Base-by-base conservation (phyloP, 2,797 vertebrate genomes). In the Leontocebus nigricollis region DNA sequence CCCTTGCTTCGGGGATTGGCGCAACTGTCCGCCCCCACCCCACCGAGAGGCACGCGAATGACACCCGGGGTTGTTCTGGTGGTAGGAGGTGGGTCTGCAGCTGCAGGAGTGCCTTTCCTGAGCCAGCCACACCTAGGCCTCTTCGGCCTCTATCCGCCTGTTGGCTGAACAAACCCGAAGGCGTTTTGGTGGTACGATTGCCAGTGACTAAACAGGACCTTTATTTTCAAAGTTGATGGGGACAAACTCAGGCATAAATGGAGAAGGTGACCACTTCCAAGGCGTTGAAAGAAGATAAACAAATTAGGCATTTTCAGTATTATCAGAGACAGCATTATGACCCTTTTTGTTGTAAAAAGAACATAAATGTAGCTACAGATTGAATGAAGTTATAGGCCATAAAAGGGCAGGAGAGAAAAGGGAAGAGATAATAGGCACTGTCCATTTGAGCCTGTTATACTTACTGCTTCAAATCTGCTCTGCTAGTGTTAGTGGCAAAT, bases 341-440 rank as follows among this genome's bases (percentile, higher is more conserved):
- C 98, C 97, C 93, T 98, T 98, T 97, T 91, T 97, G 95, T 97
- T 96, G 98, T 98, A 96, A 97, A 97, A 98, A 97, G 97, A 95
- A 95, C 96, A 95, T 92, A 98, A 98, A 93, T 98, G 96, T 98
- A 96, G 97, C 59, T 94, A 96, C 95, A 98, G 98, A 98, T 97
- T 95, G 98, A 98, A 98, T 90, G 97, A 98, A 98, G 98, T 95
- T 97, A 96, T 80, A 98, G 98, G 97, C 97, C 98, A 93, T 80
- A 55, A 90, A 94, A 97, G 97, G 97, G 97, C 97, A 97, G 82
- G 90, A 93, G 95, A 93, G 92, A 96, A 95, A 96, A 97, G 88
- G 61, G 76, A 96, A 98, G 98, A 97, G 98, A 97, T 98, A 98
- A 98, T 95, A 94, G 98, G 97, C 93, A 61, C 95, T 81, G 96